Base-by-base conservation (phyloP, 2,888 invertebrate species). In the Patella pellucida region DNA sequence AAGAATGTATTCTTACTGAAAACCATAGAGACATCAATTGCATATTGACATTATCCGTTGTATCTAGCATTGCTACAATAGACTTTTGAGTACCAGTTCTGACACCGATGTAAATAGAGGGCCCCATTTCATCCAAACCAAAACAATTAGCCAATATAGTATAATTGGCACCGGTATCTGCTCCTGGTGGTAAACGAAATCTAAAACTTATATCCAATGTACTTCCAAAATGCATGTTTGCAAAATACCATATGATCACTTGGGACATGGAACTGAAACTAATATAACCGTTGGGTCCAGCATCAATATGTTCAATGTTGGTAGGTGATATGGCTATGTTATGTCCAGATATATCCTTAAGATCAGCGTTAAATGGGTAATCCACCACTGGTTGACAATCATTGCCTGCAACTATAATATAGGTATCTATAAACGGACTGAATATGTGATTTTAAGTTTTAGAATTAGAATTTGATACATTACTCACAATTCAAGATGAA, bases 1-100 rank as follows among this genome's bases (percentile, higher is more conserved):
- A 9, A 41, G 41, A 41, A 41, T 41, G 41, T 41, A 41, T 41
- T 41, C 62, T 62, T 62, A 62, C 62, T 23, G 4, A n/a, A 23
- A 23, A 62, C 14, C 23, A 23, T 23, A 62, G 19, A 1, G 62
- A 19, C 23, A 62, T 3, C 62, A 23, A 19, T 4, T 62, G 19
- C 62, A 62, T 62, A 62, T 62, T 62, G 23, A 62, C 62, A 62
- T 62, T 23, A 62, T 62, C 62, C 11, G 62, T 62, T 12, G 62
- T 62, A 14, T 62, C 62, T 11, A 62, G 3, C 19, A 62, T 19
- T 3, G 62, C 62, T 23, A 62, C 23, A 11, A 62, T 62, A 23
- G 19, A 3, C 14, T 62, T 23, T 19, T 23, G 19, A 23, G 23
- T 23, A 14, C 62, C 62, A 62, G 23, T 62, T 23, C 23, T 19